Conservation (phyloP, 2,888 invertebrate species). For the Ctenicera cuprea region DNA sequence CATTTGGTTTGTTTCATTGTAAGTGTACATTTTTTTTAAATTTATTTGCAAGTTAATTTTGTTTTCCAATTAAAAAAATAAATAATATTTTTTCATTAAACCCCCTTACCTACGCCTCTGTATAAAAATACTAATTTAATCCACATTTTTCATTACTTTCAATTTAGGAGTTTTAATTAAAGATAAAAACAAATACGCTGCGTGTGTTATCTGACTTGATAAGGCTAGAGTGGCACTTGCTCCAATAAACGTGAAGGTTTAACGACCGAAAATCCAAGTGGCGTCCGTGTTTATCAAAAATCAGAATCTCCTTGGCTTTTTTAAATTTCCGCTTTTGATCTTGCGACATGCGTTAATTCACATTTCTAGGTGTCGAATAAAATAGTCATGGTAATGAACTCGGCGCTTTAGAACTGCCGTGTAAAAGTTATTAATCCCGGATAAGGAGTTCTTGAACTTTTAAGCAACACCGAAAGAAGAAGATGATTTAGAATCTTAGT, state of each 20-base stretch:
- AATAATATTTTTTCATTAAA: too few species aligned
- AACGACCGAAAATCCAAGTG: conserved; percentile 3
- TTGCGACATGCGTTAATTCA: not conserved
- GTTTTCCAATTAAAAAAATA: too few species aligned
- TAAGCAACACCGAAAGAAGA: conserved; percentile 11
- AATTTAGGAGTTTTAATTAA: too few species aligned
- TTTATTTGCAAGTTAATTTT: too few species aligned
- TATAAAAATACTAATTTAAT: too few species aligned
- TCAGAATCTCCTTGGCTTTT: too few species aligned
- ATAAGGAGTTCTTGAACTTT: conserved; percentile 34
- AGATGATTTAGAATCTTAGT: conserved; percentile 9
- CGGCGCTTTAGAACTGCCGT: conserved; percentile 10
- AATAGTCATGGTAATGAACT: conserved; percentile 30
- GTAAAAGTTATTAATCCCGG: conserved; percentile 35
- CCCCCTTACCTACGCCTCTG: too few species aligned
- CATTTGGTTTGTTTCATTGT: too few species aligned
- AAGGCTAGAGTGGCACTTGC: not conserved
- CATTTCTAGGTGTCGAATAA: conserved; percentile 1
- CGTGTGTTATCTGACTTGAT: not conserved
- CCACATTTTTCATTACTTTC: too few species aligned
- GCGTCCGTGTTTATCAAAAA: too few species aligned
- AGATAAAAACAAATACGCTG: too few species aligned
- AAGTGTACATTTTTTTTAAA: too few species aligned
- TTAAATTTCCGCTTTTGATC: not conserved
- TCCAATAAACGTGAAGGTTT: not conserved